A percentile compares a stretch with the other conserved stretches of the same genome.
These are phyloP conservation scores for Andrena marginata DNA, from an alignment of 2,888 invertebrate species.

Conservation along the genomic window DNA sequence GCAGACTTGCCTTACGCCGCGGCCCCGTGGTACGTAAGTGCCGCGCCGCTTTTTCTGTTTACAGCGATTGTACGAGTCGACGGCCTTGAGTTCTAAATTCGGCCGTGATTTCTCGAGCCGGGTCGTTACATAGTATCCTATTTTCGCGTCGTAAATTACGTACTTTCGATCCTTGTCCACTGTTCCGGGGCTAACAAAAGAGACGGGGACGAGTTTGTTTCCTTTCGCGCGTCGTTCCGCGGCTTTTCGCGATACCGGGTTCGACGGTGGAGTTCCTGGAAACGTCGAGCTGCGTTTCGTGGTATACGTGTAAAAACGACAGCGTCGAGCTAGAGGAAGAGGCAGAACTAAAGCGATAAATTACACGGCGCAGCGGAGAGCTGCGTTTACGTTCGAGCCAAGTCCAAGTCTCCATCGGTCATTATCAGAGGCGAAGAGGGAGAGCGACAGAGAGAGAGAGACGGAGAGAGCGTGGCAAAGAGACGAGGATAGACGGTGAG, in stretches of 20 bases:
- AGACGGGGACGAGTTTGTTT: neutral
- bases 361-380: neutral
- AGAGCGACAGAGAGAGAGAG: too few species aligned
- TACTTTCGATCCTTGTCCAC: neutral
- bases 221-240: neutral
- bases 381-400: neutral
- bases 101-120: constrained; percentile 43
- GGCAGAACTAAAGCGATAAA: neutral
- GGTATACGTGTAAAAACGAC: neutral
- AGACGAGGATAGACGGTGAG: neutral
- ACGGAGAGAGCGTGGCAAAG: too few species aligned
- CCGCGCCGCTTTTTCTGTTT: constrained; percentile 23
- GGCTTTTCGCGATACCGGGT: neutral
- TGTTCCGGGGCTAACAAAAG: neutral
- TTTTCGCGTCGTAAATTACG: constrained; percentile 35
- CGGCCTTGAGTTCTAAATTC: constrained; percentile 60
- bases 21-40: constrained; percentile 23
- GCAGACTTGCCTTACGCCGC: constrained; percentile 21
- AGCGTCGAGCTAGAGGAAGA: neutral
- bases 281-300: neutral
- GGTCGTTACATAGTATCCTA: constrained; percentile 51
- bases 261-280: neutral
- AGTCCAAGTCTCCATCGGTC: constrained; percentile 4
- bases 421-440: constrained; percentile 29
- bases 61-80: neutral